Conservation (phyloP, 1,140 invertebrate genomes). For the Drosophila sproati region DNA sequence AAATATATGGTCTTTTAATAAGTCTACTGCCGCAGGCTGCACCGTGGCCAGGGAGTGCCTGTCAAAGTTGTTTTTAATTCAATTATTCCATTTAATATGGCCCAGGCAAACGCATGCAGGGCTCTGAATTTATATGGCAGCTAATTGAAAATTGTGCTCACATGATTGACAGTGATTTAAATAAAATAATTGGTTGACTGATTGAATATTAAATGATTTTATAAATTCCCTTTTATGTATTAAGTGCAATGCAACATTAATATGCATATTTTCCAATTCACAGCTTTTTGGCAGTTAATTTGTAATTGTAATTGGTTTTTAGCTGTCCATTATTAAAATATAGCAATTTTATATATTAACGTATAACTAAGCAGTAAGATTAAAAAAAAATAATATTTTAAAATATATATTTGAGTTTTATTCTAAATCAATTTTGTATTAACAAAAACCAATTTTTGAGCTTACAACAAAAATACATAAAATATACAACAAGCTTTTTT, state of each 20-base stretch:
- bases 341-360: too few species aligned
- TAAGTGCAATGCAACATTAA: neutral
- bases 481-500: too few species aligned
- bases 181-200: slow-evolving; percentile 4
- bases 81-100: slow-evolving; percentile 37
- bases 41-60: slow-evolving; percentile 49
- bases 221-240: neutral
- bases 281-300: too few species aligned
- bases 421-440: too few species aligned
- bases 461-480: too few species aligned
- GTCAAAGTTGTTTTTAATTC: slow-evolving; percentile 49
- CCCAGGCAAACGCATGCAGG: neutral
- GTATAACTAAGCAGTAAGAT: too few species aligned
- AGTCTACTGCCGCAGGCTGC: slow-evolving; percentile 44
- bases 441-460: too few species aligned
- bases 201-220: neutral
- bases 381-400: too few species aligned
- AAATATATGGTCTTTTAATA: slow-evolving; percentile 79
- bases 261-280: neutral
- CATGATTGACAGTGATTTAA: neutral
- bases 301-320: too few species aligned
- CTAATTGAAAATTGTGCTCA: neutral
- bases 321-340: too few species aligned
- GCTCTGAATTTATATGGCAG: neutral
- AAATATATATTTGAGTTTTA: too few species aligned